phyloP scores from a whole-genome alignment of 2,113 vertebrate genomes.

The Ameiurus melas region DNA sequence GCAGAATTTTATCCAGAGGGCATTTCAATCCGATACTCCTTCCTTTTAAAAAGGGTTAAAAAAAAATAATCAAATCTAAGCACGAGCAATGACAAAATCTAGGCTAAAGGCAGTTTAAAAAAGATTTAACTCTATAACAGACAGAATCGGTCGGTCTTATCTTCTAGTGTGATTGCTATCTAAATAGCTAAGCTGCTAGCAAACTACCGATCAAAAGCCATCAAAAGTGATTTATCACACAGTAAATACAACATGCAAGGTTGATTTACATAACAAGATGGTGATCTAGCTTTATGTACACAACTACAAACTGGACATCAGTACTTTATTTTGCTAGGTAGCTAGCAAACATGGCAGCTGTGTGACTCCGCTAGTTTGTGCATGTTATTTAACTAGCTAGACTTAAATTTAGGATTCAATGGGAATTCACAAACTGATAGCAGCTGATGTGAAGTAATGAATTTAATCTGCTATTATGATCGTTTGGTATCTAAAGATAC shows the following conservation, averaged over 20 bases:
- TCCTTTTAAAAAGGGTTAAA: not conserved
- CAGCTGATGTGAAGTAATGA: not conserved
- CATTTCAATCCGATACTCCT: not conserved
- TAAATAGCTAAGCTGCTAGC: not conserved
- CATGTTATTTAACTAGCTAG: not conserved
- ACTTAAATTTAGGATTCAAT: not conserved
- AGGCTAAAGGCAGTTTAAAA: not conserved
- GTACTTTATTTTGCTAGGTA: not conserved
- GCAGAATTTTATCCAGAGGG: not conserved
- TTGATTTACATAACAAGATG: not conserved
- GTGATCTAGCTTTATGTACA: not conserved
- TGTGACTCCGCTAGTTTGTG: not conserved
- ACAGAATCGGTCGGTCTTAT: not conserved
- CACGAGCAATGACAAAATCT: not conserved
- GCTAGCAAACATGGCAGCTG: not conserved
- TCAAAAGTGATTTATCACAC: not conserved
- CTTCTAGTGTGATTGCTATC: not conserved
- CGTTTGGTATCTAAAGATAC: not conserved
- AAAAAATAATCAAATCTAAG: not conserved
- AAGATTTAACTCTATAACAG: not conserved
- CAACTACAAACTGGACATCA: not conserved
- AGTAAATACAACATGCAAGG: not conserved
- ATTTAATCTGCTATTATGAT: not conserved
- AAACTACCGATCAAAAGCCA: not conserved
- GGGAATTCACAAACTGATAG: not conserved